These are phyloP conservation scores for Eublepharis macularius DNA, from an alignment of 2,113 vertebrate species.

Conservation along the genomic window DNA sequence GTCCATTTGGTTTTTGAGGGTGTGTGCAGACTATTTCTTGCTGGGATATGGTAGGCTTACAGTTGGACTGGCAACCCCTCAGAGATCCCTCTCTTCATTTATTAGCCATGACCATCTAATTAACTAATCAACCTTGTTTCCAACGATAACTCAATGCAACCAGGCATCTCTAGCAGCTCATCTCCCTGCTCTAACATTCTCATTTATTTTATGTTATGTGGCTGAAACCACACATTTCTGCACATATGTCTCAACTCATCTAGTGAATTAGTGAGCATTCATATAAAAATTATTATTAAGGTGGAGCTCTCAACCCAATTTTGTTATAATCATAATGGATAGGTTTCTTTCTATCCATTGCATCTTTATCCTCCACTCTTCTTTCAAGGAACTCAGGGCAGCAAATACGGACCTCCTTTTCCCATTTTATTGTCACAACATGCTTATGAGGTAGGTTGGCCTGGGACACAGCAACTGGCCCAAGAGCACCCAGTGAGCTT, in stretches of 20 bases:
- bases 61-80: background rate
- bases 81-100: background rate
- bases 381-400: too few relatives aligned
- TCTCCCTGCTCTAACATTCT: background rate
- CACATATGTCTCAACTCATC: background rate
- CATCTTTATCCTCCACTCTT: too few relatives aligned
- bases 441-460: too few relatives aligned
- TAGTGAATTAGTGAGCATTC: background rate
- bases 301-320: constrained; percentile 3
- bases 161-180: background rate
- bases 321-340: constrained; percentile 3
- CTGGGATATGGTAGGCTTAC: background rate
- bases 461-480: too few relatives aligned
- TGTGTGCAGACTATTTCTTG: background rate
- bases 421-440: too few relatives aligned
- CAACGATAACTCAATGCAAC: background rate
- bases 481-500: too few relatives aligned
- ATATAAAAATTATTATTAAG: background rate
- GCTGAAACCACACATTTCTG: background rate
- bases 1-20: background rate
- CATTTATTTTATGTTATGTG: background rate
- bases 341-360: too few relatives aligned
- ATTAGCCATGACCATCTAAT: background rate
- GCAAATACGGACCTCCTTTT: too few relatives aligned
- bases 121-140: background rate